phyloP scores from a whole-genome alignment of 2,113 vertebrate genomes.

The Cheirogaleus medius region DNA sequence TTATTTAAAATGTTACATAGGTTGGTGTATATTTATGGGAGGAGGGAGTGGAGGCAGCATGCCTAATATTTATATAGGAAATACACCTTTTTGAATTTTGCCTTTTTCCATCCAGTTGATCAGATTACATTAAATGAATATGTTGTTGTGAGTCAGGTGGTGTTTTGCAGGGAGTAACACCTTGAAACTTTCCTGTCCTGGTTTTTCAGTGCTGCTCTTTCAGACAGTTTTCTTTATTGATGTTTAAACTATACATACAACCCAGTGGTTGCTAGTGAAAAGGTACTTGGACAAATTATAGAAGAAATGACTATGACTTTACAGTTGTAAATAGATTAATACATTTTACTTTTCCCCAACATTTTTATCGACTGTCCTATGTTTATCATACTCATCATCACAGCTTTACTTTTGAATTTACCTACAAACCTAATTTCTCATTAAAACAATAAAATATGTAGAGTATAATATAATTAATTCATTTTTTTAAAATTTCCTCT shows the following conservation, averaged over 20 bases:
- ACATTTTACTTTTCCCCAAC: background rate
- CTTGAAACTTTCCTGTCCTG: background rate
- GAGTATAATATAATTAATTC: background rate
- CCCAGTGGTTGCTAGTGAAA: background rate
- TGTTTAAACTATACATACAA: background rate
- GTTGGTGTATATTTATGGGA: background rate
- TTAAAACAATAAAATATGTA: background rate
- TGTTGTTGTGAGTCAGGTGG: background rate
- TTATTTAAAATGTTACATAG: slow-evolving; percentile 60
- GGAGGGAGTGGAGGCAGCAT: too few relatives aligned
- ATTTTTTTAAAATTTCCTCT: too few relatives aligned
- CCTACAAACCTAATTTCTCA: background rate
- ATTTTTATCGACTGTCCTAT: background rate
- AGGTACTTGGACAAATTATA: background rate
- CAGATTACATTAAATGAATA: background rate
- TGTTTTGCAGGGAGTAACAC: background rate
- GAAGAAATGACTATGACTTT: background rate
- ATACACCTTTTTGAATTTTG: slow-evolving; percentile 30
- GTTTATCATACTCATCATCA: background rate
- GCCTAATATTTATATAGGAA: slow-evolving; percentile 60
- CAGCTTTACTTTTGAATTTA: background rate
- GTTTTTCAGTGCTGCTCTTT: background rate
- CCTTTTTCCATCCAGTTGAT: slow-evolving; percentile 48
- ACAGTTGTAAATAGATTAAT: background rate
- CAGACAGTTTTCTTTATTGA: background rate